Conservation (phyloP, 2,888 invertebrate genomes). For the Polydrusus pterygomalis region DNA sequence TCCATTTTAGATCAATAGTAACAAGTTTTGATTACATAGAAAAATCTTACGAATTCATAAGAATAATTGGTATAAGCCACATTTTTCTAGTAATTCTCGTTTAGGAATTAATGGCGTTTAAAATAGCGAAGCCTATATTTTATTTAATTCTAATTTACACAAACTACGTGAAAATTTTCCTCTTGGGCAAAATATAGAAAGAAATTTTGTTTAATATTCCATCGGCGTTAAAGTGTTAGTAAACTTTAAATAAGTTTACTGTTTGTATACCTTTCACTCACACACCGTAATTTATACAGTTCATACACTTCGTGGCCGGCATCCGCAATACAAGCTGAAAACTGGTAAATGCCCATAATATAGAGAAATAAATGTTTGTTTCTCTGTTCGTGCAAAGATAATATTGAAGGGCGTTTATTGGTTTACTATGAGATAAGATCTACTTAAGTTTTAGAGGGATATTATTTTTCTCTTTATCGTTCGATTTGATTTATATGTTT, state of each 20-base stretch:
- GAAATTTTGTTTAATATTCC: constrained; percentile 45
- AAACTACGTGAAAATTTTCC: neutral
- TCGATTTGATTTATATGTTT: too few relatives aligned
- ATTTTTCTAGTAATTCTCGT: too few relatives aligned
- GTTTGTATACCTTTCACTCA: constrained; percentile 55
- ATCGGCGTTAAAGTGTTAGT: constrained; percentile 40
- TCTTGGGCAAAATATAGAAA: constrained; percentile 6
- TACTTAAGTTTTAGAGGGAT: neutral
- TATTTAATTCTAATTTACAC: neutral
- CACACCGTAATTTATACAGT: constrained; percentile 51
- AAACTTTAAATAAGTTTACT: constrained; percentile 51
- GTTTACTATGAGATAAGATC: neutral
- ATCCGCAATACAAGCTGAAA: constrained; percentile 29
- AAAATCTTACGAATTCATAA: too few relatives aligned
- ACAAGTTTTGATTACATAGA: too few relatives aligned
- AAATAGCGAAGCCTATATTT: neutral
- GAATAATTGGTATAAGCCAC: too few relatives aligned
- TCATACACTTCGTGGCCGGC: constrained; percentile 45
- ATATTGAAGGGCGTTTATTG: constrained; percentile 21
- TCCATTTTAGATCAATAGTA: too few relatives aligned
- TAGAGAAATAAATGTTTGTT: constrained; percentile 37
- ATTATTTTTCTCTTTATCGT: neutral
- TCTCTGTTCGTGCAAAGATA: constrained; percentile 32
- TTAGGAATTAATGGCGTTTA: too few relatives aligned
- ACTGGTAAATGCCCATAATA: constrained; percentile 26